A percentile compares a stretch with the other conserved stretches of the same genome.
phyloP scores from a whole-genome alignment of 2,113 vertebrate species.

The Microtus richardsoni region DNA sequence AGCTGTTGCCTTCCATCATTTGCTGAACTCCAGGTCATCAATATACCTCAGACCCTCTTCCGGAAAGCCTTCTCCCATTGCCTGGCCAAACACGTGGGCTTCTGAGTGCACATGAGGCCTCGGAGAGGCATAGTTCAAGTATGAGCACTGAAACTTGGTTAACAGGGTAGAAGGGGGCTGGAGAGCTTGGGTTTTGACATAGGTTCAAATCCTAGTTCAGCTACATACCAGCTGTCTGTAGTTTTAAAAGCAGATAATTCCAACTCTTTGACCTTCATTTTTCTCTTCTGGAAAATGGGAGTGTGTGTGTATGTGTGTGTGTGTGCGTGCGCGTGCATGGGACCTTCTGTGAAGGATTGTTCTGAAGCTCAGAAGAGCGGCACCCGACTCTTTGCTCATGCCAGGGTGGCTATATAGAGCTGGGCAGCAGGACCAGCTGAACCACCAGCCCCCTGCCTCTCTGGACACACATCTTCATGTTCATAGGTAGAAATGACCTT shows the following conservation, averaged over 20 bases:
- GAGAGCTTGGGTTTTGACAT: neutral
- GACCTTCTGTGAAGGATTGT: too few relatives aligned
- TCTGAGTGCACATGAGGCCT: neutral
- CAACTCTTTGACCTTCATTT: constrained; percentile 30
- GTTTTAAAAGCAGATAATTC: constrained; percentile 1
- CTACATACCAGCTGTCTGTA: neutral
- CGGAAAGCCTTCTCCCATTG: constrained; percentile 21
- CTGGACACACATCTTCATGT: neutral
- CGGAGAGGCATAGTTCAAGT: neutral
- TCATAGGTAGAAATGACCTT: neutral
- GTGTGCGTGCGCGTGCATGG: too few relatives aligned
- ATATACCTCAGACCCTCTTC: neutral
- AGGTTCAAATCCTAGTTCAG: neutral
- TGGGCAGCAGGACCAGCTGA: neutral
- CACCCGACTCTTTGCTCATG: neutral
- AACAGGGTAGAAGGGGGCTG: neutral
- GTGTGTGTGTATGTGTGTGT: neutral
- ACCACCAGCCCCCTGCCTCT: neutral
- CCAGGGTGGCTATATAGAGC: neutral
- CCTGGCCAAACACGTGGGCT: neutral
- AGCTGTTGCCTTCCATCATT: neutral
- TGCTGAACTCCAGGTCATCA: neutral
- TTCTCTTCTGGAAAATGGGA: neutral
- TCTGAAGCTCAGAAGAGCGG: neutral
- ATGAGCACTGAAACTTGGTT: neutral